Conservation (phyloP, 35 echinoderm and acorn worm species). For the Acanthaster planci region DNA sequence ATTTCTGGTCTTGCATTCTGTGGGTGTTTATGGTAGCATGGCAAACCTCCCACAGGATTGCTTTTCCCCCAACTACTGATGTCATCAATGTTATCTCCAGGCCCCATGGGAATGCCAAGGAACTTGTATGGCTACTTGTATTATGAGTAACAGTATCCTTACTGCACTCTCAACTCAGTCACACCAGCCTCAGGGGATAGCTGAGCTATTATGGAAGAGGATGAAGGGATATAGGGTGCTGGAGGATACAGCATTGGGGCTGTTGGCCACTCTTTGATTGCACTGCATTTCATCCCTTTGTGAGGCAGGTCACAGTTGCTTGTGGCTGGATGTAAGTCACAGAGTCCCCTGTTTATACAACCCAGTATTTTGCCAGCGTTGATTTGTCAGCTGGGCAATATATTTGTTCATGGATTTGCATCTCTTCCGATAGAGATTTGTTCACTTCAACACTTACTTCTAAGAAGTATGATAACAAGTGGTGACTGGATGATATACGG, state of each 20-base stretch:
- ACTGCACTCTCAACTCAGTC: not conserved
- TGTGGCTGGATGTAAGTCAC: not conserved
- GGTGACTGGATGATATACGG: no score
- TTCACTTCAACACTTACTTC: no score
- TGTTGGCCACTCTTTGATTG: not conserved
- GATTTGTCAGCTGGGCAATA: constrained; percentile 11
- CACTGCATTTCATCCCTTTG: not conserved
- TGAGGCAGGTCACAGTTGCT: constrained; percentile 9
- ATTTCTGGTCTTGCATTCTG: not conserved
- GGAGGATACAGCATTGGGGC: no score
- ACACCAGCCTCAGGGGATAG: not conserved
- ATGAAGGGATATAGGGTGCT: no score
- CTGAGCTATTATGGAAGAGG: not conserved
- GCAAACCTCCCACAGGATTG: not conserved
- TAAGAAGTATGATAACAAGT: no score
- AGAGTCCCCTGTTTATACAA: not conserved
- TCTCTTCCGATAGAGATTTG: not conserved
- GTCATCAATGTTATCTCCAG: constrained; percentile 29
- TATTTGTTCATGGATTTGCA: not conserved
- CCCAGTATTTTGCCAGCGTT: constrained; percentile 20
- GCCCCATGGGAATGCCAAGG: not conserved
- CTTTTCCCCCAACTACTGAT: not conserved
- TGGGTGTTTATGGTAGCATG: not conserved
- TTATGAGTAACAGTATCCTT: constrained; percentile 5
- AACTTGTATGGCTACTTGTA: constrained; percentile 2